phyloP scores from a whole-genome alignment of 2,888 invertebrate species.

The Melitaea athalia region DNA sequence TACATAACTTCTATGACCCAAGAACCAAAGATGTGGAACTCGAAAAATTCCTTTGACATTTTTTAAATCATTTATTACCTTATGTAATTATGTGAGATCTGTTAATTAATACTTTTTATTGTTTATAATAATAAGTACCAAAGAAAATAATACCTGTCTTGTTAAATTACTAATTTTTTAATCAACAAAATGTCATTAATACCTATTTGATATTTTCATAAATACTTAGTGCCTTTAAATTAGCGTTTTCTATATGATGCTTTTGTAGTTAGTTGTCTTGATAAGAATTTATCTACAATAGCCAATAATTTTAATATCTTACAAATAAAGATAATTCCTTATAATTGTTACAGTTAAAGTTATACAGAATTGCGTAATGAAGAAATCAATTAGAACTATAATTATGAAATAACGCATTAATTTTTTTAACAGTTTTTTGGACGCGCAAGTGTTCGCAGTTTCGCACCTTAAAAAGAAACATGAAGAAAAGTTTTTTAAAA shows the following conservation, averaged over 20 bases:
- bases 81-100: conserved; percentile 36
- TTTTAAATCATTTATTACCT: conserved; percentile 21
- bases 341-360: too few relatives aligned
- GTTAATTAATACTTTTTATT: conserved; percentile 38
- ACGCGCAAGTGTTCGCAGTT: too few relatives aligned
- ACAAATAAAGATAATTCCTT: too few relatives aligned
- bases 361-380: not conserved
- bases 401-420: too few relatives aligned
- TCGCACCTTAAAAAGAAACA: too few relatives aligned
- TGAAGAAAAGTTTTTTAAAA: not conserved
- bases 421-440: too few relatives aligned
- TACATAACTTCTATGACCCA: conserved; percentile 54
- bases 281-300: not conserved
- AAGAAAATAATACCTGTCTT: conserved; percentile 35
- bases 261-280: not conserved
- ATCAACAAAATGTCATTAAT: not conserved
- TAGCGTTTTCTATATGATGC: not conserved
- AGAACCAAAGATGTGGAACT: conserved; percentile 21
- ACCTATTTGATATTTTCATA: conserved; percentile 2
- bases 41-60: conserved; percentile 23
- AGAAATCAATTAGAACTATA: not conserved
- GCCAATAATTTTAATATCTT: too few relatives aligned
- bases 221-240: conserved; percentile 13
- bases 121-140: conserved; percentile 38
- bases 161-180: conserved; percentile 2